A percentile compares a stretch with the other conserved stretches of the same genome.
These are phyloP conservation scores for Phymatocera aterrima DNA, from an alignment of 2,888 invertebrate species.

Conservation along the genomic window DNA sequence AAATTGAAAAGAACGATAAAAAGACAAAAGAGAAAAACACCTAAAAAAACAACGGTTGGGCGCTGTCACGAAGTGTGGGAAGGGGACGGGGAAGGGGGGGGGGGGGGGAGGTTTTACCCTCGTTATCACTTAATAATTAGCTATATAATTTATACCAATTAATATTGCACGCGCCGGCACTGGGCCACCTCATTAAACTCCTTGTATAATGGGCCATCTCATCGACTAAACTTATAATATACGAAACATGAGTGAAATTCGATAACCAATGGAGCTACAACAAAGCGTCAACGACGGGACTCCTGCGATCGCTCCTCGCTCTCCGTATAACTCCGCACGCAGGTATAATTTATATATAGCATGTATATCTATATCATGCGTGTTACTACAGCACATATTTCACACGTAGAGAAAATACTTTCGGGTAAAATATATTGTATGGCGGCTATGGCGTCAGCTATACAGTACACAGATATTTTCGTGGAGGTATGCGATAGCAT, in stretches of 20 bases:
- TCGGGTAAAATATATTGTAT: no score
- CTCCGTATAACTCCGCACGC: no score
- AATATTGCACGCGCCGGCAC: slow-evolving; percentile 75
- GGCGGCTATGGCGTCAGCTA: slow-evolving; percentile 12
- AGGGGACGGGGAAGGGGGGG: no score
- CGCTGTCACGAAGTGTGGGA: slow-evolving; percentile 26
- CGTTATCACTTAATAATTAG: slow-evolving; percentile 55
- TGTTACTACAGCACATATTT: no score
- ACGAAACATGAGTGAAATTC: slow-evolving; percentile 36
- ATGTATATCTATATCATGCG: background rate
- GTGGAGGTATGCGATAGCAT: no score
- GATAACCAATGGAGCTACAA: slow-evolving; percentile 21
- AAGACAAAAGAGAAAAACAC: background rate
- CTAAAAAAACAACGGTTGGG: slow-evolving; percentile 31
- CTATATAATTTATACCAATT: slow-evolving; percentile 64
- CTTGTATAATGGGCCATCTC: slow-evolving; percentile 36
- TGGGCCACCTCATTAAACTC: slow-evolving; percentile 54
- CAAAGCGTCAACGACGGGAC: slow-evolving; percentile 22
- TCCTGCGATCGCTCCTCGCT: no score
- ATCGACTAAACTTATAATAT: slow-evolving; percentile 32
- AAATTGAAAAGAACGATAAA: background rate
- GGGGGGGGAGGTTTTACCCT: no score
- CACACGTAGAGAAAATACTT: no score
- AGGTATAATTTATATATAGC: no score
- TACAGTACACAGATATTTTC: background rate